Conservation (phyloP, 1,140 invertebrate genomes). For the Drosophila nigrodunni region DNA sequence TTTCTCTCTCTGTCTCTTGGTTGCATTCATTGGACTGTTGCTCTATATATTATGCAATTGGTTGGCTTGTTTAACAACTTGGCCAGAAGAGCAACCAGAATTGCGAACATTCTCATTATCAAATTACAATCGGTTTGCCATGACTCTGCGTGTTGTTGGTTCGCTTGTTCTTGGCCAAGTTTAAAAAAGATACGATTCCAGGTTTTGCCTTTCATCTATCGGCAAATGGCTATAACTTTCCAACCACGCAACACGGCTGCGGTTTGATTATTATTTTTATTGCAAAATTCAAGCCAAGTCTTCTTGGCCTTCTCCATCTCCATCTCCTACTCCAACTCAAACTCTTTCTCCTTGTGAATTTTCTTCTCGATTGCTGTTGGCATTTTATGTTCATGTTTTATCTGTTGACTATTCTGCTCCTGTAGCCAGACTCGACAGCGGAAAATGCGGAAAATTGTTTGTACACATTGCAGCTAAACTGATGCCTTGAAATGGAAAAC, state of each 20-base stretch:
- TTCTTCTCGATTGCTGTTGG: conserved; percentile 24
- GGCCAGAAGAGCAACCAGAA: conserved; percentile 14
- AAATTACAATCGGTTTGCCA: conserved; percentile 43
- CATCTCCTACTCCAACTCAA: conserved; percentile 16
- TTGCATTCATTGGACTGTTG: conserved; percentile 24
- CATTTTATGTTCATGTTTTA: conserved; percentile 57
- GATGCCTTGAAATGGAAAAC: conserved; percentile 73
- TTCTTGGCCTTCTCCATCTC: conserved; percentile 13
- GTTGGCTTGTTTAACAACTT: conserved; percentile 11
- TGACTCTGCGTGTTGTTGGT: conserved; percentile 20
- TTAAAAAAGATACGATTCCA: conserved; percentile 38
- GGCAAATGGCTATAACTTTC: conserved; percentile 70
- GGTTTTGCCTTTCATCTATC: conserved; percentile 66
- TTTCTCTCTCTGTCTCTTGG: neutral
- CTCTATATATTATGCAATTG: conserved; percentile 51
- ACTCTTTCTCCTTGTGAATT: neutral
- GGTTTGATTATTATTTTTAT: conserved; percentile 78
- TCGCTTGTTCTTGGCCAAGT: conserved; percentile 39
- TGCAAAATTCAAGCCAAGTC: conserved; percentile 31
- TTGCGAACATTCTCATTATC: conserved; percentile 43
- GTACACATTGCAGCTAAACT: conserved; percentile 39
- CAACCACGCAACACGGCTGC: conserved; percentile 59
- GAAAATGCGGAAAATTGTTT: conserved; percentile 72
- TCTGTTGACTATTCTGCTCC: conserved; percentile 51
- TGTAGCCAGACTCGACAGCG: conserved; percentile 25